Conservation (phyloP, 2,113 vertebrate genomes). For the Scytalopus superciliaris region DNA sequence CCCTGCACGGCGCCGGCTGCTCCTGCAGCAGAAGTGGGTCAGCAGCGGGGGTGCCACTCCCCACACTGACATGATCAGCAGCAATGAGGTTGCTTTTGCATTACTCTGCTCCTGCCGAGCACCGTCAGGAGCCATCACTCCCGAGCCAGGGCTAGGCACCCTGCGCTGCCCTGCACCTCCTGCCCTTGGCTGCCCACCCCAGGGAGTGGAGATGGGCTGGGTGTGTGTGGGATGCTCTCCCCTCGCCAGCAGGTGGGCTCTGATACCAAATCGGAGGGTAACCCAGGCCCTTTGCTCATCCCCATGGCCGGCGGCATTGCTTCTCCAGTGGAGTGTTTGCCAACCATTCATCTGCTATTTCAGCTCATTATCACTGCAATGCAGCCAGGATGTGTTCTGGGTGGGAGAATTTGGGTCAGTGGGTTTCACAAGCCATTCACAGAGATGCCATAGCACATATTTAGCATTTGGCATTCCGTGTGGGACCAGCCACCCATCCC, state of each 20-base stretch:
- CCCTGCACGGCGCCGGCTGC: neutral
- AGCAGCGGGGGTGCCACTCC: neutral
- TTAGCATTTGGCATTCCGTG: neutral
- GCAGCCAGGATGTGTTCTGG: neutral
- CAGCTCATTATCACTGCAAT: neutral
- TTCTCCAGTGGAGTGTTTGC: neutral
- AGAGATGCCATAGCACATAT: neutral
- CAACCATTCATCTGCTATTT: neutral
- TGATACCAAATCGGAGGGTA: rapidly evolving
- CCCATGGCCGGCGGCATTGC: neutral
- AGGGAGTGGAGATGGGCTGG: neutral
- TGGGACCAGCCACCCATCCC: neutral
- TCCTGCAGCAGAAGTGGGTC: constrained; percentile 61
- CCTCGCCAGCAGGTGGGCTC: rapidly evolving
- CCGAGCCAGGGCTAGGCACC: constrained; percentile 23
- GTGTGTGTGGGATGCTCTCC: neutral
- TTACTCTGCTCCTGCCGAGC: constrained; percentile 41
- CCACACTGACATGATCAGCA: constrained; percentile 32
- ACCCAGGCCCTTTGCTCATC: neutral
- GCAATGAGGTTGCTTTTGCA: constrained; percentile 67
- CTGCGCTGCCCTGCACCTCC: neutral
- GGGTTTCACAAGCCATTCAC: neutral
- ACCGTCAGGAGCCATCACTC: constrained; percentile 69
- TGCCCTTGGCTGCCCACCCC: rapidly evolving
- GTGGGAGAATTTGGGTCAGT: neutral